Conservation (phyloP, 2,113 vertebrate species). For the Calypte anna region DNA sequence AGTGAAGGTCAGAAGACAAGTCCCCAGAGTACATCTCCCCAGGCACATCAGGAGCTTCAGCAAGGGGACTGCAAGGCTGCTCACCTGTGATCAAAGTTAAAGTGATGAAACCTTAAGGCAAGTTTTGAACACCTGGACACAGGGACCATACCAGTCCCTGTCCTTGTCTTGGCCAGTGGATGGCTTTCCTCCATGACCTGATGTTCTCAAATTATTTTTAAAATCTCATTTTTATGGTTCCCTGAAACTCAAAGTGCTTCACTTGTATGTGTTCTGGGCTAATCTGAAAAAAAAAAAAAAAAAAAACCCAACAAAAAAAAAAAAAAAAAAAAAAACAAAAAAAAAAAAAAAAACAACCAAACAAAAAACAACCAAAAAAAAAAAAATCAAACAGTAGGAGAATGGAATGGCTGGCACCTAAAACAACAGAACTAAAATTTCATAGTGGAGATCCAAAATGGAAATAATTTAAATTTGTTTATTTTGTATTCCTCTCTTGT, state of each 20-base stretch:
- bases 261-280: neutral
- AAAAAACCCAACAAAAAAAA: too few species aligned
- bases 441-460: neutral
- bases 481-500: neutral
- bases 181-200: accelerated
- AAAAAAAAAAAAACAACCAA: neutral
- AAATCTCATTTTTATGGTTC: neutral
- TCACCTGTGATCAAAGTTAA: neutral
- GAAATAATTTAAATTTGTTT: constrained; percentile 8
- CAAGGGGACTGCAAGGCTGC: neutral
- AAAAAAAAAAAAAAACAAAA: too few species aligned
- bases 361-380: neutral
- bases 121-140: accelerated
- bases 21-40: neutral
- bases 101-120: neutral
- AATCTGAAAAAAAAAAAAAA: neutral
- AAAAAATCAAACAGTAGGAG: neutral
- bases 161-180: neutral
- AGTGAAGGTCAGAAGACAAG: accelerated
- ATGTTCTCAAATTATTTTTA: neutral
- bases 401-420: neutral
- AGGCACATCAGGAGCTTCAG: accelerated
- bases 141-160: accelerated
- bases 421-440: constrained; percentile 8
- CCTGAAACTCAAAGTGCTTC: neutral